Conservation (phyloP, 1,140 invertebrate genomes). For the Alviniconcha marisindica region DNA sequence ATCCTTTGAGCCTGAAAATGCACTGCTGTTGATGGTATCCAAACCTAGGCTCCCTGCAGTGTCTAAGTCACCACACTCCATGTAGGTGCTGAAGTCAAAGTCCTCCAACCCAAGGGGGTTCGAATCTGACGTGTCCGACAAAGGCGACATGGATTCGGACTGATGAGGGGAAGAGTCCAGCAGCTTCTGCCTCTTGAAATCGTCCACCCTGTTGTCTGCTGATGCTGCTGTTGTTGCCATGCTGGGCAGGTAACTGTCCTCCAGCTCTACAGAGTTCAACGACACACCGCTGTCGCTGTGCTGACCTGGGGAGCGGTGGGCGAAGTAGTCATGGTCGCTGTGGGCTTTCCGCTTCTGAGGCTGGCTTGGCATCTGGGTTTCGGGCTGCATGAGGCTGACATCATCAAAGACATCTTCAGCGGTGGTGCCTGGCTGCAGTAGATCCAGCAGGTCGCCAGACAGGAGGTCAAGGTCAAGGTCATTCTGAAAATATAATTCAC, state of each 20-base stretch:
- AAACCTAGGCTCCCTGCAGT: background rate
- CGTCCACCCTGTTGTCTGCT: constrained; percentile 35
- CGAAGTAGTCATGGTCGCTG: constrained; percentile 64
- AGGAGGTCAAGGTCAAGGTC: constrained; percentile 52
- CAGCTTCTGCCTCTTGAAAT: constrained; percentile 28
- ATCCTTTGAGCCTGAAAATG: constrained; percentile 32
- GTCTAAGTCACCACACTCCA: constrained; percentile 45
- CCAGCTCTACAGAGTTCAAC: constrained; percentile 53
- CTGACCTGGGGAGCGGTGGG: constrained; percentile 58
- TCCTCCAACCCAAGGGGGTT: constrained; percentile 58
- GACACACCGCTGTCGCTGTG: constrained; percentile 67
- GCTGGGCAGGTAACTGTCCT: constrained; percentile 47
- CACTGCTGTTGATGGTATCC: constrained; percentile 22
- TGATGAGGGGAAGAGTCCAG: constrained; percentile 15
- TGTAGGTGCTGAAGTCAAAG: constrained; percentile 58
- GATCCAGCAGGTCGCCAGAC: constrained; percentile 49
- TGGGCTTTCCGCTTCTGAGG: constrained; percentile 35
- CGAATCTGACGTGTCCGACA: constrained; percentile 12
- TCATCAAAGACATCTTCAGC: background rate
- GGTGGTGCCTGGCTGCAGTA: constrained; percentile 45
- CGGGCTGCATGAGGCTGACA: background rate
- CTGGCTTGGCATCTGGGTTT: background rate
- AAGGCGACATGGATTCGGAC: background rate
- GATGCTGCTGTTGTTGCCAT: constrained; percentile 33
- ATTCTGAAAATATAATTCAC: background rate